Conservation (phyloP, 2,797 vertebrate genomes). For the Hoplostethus atlanticus region DNA sequence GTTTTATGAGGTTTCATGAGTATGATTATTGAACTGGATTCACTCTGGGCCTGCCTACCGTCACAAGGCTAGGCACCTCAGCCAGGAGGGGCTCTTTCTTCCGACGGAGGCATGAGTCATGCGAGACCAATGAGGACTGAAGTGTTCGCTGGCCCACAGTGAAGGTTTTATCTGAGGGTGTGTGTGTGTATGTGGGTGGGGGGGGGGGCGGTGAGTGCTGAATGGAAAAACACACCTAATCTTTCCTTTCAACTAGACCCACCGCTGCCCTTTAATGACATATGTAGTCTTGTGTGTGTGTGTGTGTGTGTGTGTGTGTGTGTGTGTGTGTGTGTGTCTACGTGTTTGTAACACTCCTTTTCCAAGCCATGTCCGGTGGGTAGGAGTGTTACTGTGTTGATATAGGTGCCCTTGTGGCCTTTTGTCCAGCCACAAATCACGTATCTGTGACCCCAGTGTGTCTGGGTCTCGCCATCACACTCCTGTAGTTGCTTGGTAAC, state of each 20-base stretch:
- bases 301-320: constrained; percentile 20
- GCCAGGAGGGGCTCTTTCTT: background rate
- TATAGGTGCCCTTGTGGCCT: constrained; percentile 36
- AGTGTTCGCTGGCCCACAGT: constrained; percentile 25
- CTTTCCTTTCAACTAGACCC: constrained; percentile 2
- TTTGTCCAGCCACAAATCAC: constrained; percentile 40
- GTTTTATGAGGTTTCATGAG: background rate
- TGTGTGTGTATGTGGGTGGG: background rate
- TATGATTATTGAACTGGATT: background rate
- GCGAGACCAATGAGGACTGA: constrained; percentile 31
- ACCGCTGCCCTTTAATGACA: constrained; percentile 11
- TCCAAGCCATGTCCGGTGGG: constrained; percentile 6
- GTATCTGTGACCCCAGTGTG: constrained; percentile 44
- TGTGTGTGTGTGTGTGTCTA: constrained; percentile 16
- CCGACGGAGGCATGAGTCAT: constrained; percentile 42
- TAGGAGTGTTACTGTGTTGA: constrained; percentile 47
- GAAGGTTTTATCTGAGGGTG: constrained; percentile 39
- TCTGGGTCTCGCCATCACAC: constrained; percentile 43
- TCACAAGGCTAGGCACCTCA: background rate
- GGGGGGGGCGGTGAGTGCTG: background rate
- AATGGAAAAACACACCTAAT: constrained; percentile 30
- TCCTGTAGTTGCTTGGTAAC: constrained; percentile 32
- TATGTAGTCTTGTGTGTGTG: constrained; percentile 18
- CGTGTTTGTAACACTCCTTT: constrained; percentile 10
- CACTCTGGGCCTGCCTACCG: no score